Evolutionary conservation across 2,113 vertebrate species (phyloP), one percentile per base, ranked within the genome.

Genomic region (Leptosomus discolor): DNA sequence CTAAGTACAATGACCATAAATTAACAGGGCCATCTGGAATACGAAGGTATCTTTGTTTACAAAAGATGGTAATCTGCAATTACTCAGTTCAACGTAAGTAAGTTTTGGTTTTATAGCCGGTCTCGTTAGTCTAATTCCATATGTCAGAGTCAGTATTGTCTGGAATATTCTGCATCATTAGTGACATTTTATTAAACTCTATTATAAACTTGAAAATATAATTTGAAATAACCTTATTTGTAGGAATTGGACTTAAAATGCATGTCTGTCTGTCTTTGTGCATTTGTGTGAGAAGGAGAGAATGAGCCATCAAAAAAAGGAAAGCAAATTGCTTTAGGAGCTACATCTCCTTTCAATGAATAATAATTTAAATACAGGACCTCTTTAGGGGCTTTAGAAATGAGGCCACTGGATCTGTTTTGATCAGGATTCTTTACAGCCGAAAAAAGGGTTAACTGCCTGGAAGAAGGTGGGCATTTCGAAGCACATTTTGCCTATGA

Each of bases 381-480:
- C 85, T 88, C 60, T 90, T 53, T 70, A 77, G 41, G 64, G 41
- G 64, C 60, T 81, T 91, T 77, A 77, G 92, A 94, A 97, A 94
- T 63, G 75, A 88, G 81, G 82, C 80, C 74, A 69, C 80, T 20
- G 89, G 57, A 71, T 92, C 78, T 80, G 73, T 96, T 95, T 97
- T 96, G 88, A 91, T 96, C 84, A 95, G 92, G 61, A 61, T 90
- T 95, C 93, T 93, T 86, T 64, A 43, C 20, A 76, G 60, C 24
- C 22, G 3, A 88, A 43, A 67, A 95, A 97, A 94, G 97, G 94
- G 97, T 98, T 98, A 98, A 98, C 69, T 76, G 88, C n/a, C 83
- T 95, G 68, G 77, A 92, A 93, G 84, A 85, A 94, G 95, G 91
- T 96, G 92, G 80, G 88, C 94, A 95, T 88, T 77, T 43, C 12